Percentiles rank a stretch among this genome's conserved stretches.
Conservation (phyloP, 2,888 invertebrate species). For the Empis stercorea region DNA sequence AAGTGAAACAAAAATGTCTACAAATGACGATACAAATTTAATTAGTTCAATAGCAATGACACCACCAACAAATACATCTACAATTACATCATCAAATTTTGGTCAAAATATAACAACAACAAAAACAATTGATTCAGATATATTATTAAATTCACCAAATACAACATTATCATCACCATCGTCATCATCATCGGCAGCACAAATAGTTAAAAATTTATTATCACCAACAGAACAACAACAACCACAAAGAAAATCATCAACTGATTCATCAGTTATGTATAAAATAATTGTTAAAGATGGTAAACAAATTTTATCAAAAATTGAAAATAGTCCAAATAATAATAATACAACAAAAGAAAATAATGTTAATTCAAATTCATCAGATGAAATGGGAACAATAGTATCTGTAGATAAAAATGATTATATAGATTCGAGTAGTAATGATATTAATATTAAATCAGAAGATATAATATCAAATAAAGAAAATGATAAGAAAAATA, state of each 20-base stretch:
- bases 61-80: slow-evolving; percentile 2
- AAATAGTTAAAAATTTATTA: slow-evolving; percentile 13
- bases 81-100: slow-evolving; percentile 12
- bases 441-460: slow-evolving; percentile 26
- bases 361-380: background rate
- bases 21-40: background rate
- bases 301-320: slow-evolving; percentile 47
- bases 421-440: slow-evolving; percentile 7
- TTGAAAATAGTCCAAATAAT: slow-evolving; percentile 19
- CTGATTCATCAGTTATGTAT: slow-evolving; percentile 34
- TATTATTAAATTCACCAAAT: background rate
- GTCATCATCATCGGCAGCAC: slow-evolving; percentile 5
- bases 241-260: slow-evolving; percentile 24
- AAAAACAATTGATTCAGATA: background rate
- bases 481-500: slow-evolving; percentile 25
- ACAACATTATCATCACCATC: too few relatives aligned
- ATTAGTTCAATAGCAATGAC: slow-evolving; percentile 1
- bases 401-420: slow-evolving; percentile 1
- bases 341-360: slow-evolving; percentile 3
- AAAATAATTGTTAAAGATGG: slow-evolving; percentile 55
- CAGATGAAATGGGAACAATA: slow-evolving; percentile 7
- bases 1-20: slow-evolving; percentile 42
- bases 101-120: slow-evolving; percentile 1
- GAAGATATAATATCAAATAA: slow-evolving; percentile 16
- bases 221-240: slow-evolving; percentile 14